Evolutionary conservation across 2,797 vertebrate species (phyloP).

Genomic region (Podarcis siculus): DNA sequence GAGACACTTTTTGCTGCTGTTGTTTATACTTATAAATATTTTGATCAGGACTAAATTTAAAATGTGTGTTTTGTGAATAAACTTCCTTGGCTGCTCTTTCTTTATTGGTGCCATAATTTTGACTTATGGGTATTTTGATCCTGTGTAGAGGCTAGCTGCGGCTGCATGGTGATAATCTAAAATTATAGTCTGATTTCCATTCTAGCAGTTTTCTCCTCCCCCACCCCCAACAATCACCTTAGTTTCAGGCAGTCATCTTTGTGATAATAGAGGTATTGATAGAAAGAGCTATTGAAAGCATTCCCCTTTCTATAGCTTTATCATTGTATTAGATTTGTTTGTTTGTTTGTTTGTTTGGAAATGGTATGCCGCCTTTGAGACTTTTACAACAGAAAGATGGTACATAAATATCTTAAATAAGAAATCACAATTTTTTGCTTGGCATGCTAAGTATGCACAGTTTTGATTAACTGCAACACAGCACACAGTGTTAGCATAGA

Average conservation of each 20-base stretch:
- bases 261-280: background rate
- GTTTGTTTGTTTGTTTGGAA: background rate
- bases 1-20: slow-evolving; percentile 15
- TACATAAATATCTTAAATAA: background rate
- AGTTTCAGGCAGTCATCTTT: background rate
- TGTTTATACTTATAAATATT: slow-evolving; percentile 24
- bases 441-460: slow-evolving; percentile 51
- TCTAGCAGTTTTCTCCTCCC: background rate
- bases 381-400: background rate
- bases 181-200: slow-evolving; percentile 56
- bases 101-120: slow-evolving; percentile 21
- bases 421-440: slow-evolving; percentile 29
- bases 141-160: background rate
- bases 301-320: background rate
- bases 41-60: slow-evolving; percentile 15
- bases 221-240: background rate
- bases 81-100: slow-evolving; percentile 17
- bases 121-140: background rate
- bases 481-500: slow-evolving; percentile 62
- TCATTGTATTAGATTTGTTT: background rate
- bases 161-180: slow-evolving; percentile 48
- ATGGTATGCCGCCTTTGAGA: background rate
- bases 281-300: background rate
- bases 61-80: slow-evolving; percentile 11
- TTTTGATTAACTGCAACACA: slow-evolving; percentile 70